Base-by-base conservation (phyloP, 1,140 invertebrate species). In the Aphelenchoides avenae region DNA sequence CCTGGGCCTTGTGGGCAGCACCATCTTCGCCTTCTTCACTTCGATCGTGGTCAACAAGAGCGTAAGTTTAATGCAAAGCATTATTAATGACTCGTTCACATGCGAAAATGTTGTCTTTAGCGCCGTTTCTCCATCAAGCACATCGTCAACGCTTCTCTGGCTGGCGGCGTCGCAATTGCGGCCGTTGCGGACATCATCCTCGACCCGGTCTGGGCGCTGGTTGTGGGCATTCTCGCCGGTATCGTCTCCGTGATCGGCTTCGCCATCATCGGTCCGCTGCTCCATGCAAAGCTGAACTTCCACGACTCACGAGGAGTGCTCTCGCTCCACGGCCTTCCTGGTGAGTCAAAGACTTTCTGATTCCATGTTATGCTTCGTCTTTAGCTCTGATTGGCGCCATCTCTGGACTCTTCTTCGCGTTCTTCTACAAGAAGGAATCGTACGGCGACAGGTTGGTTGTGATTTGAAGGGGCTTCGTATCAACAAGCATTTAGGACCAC, bases 151-250 rank as follows among this genome's bases (percentile, higher is more conserved):
- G 79, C 80, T 5, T 80, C 80, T 11, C 64, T 82, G 20, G 80
- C 81, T 11, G 81, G 81, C 30, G 80, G 79, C 24, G 80, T 81
- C 15, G 80, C 80, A 13, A 67, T 80, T 2, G 80, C 80, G 34
- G 77, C 80, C 7, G 68, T 64, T 29, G 80, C 80, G 5, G 71
- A 80, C 56, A 70, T 82, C 68, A 85, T 89, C 80, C 82, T 81
- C 13, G 55, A 73, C 18, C 78, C 79, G 0, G 79, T 68, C 57
- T 77, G 71, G 36, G 80, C 80, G 15, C 53, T 81, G 22, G 44
- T 81, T 9, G 67, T 81, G 36, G 80, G 80, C 9, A 60, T 59
- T 33, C 18, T 79, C 29, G 79, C 80, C 39, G 80, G 74, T 0
- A 15, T 74, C 5, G 41, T 81, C 2, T 79, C 78, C 15, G 70